Evolutionary conservation across 1,140 invertebrate species (phyloP), one percentile per base, ranked within the genome.

Genomic region (Panulirus ornatus): DNA sequence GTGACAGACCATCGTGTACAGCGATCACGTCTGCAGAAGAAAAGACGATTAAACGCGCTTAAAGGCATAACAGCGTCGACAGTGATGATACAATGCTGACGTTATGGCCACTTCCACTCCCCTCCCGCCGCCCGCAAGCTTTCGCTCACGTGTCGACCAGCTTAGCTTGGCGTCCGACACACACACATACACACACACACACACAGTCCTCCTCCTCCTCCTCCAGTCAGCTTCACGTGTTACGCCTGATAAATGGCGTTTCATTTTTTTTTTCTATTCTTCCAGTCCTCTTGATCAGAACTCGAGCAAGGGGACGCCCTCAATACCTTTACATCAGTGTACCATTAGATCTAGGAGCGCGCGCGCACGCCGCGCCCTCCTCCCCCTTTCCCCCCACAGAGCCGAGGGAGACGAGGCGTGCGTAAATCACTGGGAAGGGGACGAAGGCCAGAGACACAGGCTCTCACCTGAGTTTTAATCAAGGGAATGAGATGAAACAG

Each of bases 381-480:
- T n/a, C n/a, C n/a, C n/a, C n/a, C n/a, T n/a, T n/a, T n/a, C n/a
- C n/a, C n/a, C n/a, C n/a, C n/a, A n/a, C n/a, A n/a, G n/a, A n/a
- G n/a, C 14, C 44, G 44, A 6, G 14, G 44, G 14, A 47, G 44
- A 47, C 44, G 5, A 5, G 44, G 5, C 5, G 14, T 5, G n/a
- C 58, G 58, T 66, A 66, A 30, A 66, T 66, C 22, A 82, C 8
- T 8, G 14, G 36, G 44, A 47, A 19, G 19, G n/a, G 19, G 36
- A 81, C 78, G 42, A 36, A 58, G 36, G 11, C 16, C 30, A 54
- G 76, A 14, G 76, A 82, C 22, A 54, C 44, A 11, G 3, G 27
- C n/a, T 81, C 76, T 88, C 87, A 88, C 87, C 87, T 88, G 87
- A 88, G 87, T 88, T 88, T 88, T 88, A 88, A 88, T 88, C 87